Conservation (phyloP, 2,113 vertebrate genomes). For the Oncorhynchus masou region DNA sequence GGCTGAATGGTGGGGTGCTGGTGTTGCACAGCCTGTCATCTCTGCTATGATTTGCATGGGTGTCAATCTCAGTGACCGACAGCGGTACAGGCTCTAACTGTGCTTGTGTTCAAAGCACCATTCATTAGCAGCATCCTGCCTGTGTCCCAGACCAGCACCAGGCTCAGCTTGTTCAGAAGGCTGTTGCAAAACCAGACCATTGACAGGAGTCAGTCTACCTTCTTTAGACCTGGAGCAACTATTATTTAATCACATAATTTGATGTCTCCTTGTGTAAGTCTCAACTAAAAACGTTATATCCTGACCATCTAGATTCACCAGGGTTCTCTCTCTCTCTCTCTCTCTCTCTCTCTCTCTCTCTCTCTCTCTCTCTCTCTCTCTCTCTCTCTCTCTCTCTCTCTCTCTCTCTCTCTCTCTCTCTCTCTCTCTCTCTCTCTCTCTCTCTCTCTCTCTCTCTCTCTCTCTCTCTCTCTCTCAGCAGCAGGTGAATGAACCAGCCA, state of each 20-base stretch:
- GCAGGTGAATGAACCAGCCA: too few species aligned
- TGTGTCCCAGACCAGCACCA: background rate
- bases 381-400: background rate
- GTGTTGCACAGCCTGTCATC: constrained; percentile 53
- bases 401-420: background rate
- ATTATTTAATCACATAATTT: too few species aligned
- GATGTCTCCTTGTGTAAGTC: too few species aligned
- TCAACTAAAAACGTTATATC: too few species aligned
- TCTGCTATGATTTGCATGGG: constrained; percentile 74
- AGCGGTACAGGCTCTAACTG: constrained; percentile 40
- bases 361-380: background rate
- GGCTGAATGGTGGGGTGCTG: constrained; percentile 23
- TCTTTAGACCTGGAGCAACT: too few species aligned
- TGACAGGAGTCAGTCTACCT: too few species aligned
- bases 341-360: background rate
- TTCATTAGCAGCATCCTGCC: constrained; percentile 15
- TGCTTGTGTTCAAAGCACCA: constrained; percentile 16
- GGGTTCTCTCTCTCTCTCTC: background rate
- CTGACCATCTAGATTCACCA: too few species aligned
- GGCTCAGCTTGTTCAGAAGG: background rate
- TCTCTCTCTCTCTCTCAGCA: background rate
- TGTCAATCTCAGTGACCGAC: constrained; percentile 62
- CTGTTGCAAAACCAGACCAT: too few species aligned
- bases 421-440: background rate
- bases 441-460: background rate